Base-by-base conservation (phyloP, 2,113 vertebrate genomes). In the Hippoglossus stenolepis region DNA sequence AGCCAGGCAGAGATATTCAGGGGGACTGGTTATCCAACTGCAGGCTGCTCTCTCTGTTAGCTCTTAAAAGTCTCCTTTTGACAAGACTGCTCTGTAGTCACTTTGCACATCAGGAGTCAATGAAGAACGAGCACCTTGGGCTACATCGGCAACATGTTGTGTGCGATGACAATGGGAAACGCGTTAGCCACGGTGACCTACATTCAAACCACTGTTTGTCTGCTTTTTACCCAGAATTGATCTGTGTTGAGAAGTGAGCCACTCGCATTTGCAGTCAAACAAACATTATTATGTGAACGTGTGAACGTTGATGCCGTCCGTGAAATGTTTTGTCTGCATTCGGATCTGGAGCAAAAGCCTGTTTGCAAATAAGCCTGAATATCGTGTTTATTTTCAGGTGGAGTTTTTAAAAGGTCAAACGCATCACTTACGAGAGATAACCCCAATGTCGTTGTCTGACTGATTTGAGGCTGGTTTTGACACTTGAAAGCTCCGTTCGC, bases 31-130 rank as follows among this genome's bases (percentile, higher is more conserved):
- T 80, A 69, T 86, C 75, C 53, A 70, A 28, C 74, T 62, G 51
- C 40, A 70, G 17, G 24, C 62, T 58, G 49, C 71, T 83, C 68
- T 59, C 35, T 49, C 58, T 14, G 4, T 71, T 61, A 38, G 24
- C 18, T 72, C 14, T 54, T 58, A 23, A 31, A 63, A 21, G 57
- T 64, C 75, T 35, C 56, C 51, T 60, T 82, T 77, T 72, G 21
- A 68, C 23, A 17, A 65, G 18, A 18, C 62, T 58, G 49, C 71
- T 83, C 58, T 17, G 3, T 35, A 60, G 68, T 62, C 56, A 60
- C 23, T 86, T 60, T 81, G 21, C 70, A 68, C 67, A 78, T 66
- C 14, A n/a, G 3, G 68, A 72, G 68, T 82, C 72, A 63, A 70
- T 83, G 65, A 62, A 63, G 23, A 18, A n/a, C 17, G 23, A 2